Percentiles rank a stretch among this genome's conserved stretches.
Conservation (phyloP, 64 coral and sea anemone genomes). For the Pocillopora verrucosa region DNA sequence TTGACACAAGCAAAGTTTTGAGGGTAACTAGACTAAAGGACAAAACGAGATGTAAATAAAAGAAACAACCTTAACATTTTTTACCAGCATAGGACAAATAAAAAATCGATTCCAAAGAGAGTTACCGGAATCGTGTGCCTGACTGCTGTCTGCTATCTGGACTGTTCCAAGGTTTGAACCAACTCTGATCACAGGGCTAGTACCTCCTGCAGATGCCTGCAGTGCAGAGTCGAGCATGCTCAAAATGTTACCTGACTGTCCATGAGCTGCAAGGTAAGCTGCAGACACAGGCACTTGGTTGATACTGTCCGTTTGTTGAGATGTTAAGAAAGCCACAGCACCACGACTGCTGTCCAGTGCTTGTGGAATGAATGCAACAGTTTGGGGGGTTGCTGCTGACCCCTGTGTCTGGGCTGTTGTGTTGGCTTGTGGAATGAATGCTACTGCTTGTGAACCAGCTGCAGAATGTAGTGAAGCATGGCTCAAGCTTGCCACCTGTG, state of each 20-base stretch:
- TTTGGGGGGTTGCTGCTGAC: constrained; percentile 7
- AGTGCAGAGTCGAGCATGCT: constrained; percentile 59
- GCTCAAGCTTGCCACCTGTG: constrained; percentile 71
- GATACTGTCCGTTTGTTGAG: constrained; percentile 19
- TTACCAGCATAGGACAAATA: too few relatives aligned
- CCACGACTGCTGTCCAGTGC: constrained; percentile 42
- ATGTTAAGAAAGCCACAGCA: constrained; percentile 30
- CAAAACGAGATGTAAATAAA: too few relatives aligned
- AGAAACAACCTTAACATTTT: too few relatives aligned
- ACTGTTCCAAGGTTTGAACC: constrained; percentile 16
- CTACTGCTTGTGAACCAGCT: constrained; percentile 67
- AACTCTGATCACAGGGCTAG: constrained; percentile 1
- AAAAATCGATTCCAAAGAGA: too few relatives aligned
- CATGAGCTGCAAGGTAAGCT: constrained; percentile 48
- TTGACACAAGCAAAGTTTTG: too few relatives aligned
- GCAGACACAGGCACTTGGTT: constrained; percentile 54
- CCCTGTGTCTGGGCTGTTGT: constrained; percentile 3
- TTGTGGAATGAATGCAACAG: constrained; percentile 58
- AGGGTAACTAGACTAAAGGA: too few relatives aligned
- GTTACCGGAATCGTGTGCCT: background rate
- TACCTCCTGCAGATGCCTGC: background rate
- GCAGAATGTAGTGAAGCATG: constrained; percentile 49
- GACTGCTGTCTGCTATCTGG: background rate
- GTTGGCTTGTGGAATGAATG: constrained; percentile 9
- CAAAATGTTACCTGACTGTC: constrained; percentile 74